These are phyloP conservation scores for Nymphalis urticae DNA, from an alignment of 2,888 invertebrate species.

Conservation along the genomic window DNA sequence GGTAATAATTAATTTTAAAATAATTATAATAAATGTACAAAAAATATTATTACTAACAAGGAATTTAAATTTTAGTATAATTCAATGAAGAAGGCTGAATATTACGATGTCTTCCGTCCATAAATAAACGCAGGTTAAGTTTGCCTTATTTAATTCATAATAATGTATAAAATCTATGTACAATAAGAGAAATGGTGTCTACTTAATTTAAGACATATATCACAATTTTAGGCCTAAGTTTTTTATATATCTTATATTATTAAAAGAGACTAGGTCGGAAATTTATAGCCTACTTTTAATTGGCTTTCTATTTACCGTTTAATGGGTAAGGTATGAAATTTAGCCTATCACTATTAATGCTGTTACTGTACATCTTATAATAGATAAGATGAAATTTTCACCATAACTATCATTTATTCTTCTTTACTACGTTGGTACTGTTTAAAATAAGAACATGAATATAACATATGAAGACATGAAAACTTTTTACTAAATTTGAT, in stretches of 20 bases:
- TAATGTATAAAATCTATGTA: slow-evolving; percentile 21
- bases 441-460: no score
- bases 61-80: slow-evolving; percentile 20
- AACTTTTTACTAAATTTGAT: no score
- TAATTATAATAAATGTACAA: slow-evolving; percentile 41
- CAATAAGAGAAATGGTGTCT: slow-evolving; percentile 23
- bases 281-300: background rate
- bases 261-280: background rate
- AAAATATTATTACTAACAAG: slow-evolving; percentile 30
- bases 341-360: no score
- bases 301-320: background rate
- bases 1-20: background rate
- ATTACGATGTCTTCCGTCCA: slow-evolving; percentile 43
- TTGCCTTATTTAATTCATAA: slow-evolving; percentile 15
- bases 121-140: slow-evolving; percentile 18
- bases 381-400: no score
- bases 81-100: slow-evolving; percentile 41
- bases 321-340: no score
- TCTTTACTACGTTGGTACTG: no score
- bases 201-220: slow-evolving; percentile 19
- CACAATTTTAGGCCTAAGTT: slow-evolving; percentile 17
- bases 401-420: no score
- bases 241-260: background rate
- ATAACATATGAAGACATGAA: no score
- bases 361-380: no score